Evolutionary conservation across 2,113 vertebrate species (phyloP).

Genomic region (Malurus cyaneus): DNA sequence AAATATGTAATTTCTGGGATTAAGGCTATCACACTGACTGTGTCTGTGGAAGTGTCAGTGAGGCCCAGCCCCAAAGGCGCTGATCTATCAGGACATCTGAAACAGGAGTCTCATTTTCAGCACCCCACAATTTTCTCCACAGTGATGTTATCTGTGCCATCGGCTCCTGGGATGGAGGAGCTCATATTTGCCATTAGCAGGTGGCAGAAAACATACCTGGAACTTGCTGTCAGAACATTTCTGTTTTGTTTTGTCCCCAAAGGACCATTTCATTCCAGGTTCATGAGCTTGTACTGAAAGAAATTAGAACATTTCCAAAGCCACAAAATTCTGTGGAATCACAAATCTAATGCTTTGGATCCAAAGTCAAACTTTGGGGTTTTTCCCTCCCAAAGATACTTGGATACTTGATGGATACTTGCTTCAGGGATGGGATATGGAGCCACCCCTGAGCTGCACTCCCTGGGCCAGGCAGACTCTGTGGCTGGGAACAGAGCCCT

Average conservation of each 20-base stretch:
- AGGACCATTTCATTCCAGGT: neutral
- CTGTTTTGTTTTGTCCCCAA: neutral
- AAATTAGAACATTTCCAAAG: neutral
- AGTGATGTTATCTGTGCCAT: constrained; percentile 63
- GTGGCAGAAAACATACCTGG: constrained; percentile 61
- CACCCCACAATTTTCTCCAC: constrained; percentile 19
- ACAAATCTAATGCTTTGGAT: neutral
- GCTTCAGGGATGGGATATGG: neutral
- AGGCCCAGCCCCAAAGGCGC: neutral
- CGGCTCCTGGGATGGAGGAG: constrained; percentile 64
- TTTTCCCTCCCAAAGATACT: neutral
- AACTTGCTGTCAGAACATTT: constrained; percentile 70
- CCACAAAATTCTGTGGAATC: neutral
- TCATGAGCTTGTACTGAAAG: neutral
- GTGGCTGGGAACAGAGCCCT: neutral
- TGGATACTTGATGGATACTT: neutral
- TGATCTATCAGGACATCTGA: neutral
- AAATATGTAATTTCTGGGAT: neutral
- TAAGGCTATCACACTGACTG: neutral
- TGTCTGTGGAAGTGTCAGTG: neutral
- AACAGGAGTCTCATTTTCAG: neutral
- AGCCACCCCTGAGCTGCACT: neutral
- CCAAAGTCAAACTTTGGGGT: neutral
- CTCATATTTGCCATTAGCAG: constrained; percentile 71
- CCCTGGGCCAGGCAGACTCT: neutral